phyloP scores from a whole-genome alignment of 2,888 invertebrate species.

The Metellina segmentata region DNA sequence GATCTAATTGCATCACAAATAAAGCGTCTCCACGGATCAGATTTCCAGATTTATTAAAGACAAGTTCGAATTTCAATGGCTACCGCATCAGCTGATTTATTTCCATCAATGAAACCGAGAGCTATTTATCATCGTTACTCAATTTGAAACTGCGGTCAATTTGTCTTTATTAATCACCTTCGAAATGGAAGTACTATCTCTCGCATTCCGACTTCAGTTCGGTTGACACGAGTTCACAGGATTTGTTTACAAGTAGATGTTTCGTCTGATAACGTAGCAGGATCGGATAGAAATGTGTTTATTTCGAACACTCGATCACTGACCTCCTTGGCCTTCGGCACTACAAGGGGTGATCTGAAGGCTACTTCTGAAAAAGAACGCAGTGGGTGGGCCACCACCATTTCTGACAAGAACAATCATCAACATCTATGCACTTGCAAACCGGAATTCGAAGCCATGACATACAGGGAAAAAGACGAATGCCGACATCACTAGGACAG shows the following conservation, averaged over 20 bases:
- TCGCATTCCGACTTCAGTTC: neutral
- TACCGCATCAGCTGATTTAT: conserved; percentile 3
- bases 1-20: neutral
- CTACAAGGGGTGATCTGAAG: too few relatives aligned
- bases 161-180: conserved; percentile 13
- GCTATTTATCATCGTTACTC: conserved; percentile 18
- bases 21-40: neutral
- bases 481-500: too few relatives aligned
- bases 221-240: neutral
- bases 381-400: too few relatives aligned
- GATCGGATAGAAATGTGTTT: too few relatives aligned
- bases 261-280: too few relatives aligned
- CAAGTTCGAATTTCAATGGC: neutral
- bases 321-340: too few relatives aligned
- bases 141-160: neutral
- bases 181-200: neutral
- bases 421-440: too few relatives aligned
- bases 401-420: too few relatives aligned
- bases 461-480: too few relatives aligned
- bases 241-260: neutral
- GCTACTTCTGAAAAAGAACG: too few relatives aligned
- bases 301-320: too few relatives aligned
- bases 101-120: conserved; percentile 4
- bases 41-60: neutral
- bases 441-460: too few relatives aligned